These are phyloP conservation scores for Poeciliopsis turneri DNA, from an alignment of 2,797 vertebrate species.

Conservation along the genomic window DNA sequence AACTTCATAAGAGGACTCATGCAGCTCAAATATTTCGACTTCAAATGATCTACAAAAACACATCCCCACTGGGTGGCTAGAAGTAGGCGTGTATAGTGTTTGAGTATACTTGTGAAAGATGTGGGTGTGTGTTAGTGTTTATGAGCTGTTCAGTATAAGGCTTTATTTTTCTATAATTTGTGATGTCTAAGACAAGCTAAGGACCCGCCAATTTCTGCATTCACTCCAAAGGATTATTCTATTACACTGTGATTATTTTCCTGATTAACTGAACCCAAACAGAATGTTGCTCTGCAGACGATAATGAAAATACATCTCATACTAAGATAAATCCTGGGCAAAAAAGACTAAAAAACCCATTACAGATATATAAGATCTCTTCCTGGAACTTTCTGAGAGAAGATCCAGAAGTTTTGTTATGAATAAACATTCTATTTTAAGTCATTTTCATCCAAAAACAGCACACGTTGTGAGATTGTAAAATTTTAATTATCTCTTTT, in stretches of 20 bases:
- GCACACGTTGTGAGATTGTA: constrained; percentile 75
- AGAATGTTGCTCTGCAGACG: constrained; percentile 28
- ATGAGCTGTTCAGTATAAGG: constrained; percentile 49
- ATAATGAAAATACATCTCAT: constrained; percentile 50
- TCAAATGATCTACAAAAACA: constrained; percentile 83
- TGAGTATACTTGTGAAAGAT: constrained; percentile 51
- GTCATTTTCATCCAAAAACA: constrained; percentile 76
- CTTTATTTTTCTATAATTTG: constrained; percentile 69
- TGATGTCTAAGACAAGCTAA: constrained; percentile 39
- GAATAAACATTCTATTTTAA: constrained; percentile 72
- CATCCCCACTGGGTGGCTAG: constrained; percentile 72
- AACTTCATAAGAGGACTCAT: constrained; percentile 80
- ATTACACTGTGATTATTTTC: constrained; percentile 61
- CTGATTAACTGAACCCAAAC: constrained; percentile 57
- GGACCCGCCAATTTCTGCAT: constrained; percentile 45
- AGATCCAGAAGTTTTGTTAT: constrained; percentile 73
- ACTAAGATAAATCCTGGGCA: constrained; percentile 46
- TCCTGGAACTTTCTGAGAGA: constrained; percentile 52
- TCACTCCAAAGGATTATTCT: constrained; percentile 46
- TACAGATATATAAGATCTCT: constrained; percentile 27
- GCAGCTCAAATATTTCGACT: constrained; percentile 81
- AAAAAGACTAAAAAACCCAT: constrained; percentile 42
- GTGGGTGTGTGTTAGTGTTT: constrained; percentile 37
- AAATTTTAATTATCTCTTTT: constrained; percentile 45
- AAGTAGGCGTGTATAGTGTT: constrained; percentile 67